Percentiles rank a stretch among this genome's conserved stretches.
Evolutionary conservation across 2,888 invertebrate species (phyloP).

Genomic region (Aplocera efformata): DNA sequence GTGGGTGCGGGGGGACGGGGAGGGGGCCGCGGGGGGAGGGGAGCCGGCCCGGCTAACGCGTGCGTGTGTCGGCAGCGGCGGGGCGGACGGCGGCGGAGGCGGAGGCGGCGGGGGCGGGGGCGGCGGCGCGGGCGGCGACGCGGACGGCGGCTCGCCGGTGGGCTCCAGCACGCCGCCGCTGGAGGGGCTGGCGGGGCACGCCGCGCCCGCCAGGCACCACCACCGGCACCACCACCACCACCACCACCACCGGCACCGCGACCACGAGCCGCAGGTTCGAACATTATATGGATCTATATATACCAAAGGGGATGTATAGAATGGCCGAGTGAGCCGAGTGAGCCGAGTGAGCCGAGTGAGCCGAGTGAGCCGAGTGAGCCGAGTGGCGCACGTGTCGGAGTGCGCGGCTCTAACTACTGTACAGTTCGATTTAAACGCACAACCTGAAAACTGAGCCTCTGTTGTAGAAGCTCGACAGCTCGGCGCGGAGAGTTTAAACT

Average conservation of each 20-base stretch:
- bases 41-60: conserved; percentile 24
- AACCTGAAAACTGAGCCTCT: too few relatives aligned
- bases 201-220: conserved; percentile 18
- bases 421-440: too few relatives aligned
- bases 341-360: too few relatives aligned
- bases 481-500: too few relatives aligned
- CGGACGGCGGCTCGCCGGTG: conserved; percentile 3
- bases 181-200: conserved; percentile 7
- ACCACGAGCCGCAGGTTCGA: conserved; percentile 15
- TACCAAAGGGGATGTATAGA: too few relatives aligned
- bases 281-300: too few relatives aligned
- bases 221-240: conserved; percentile 19
- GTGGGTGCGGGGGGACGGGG: conserved; percentile 28
- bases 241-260: conserved; percentile 18
- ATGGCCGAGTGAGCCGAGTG: too few relatives aligned
- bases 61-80: neutral
- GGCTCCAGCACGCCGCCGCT: conserved; percentile 18
- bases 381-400: too few relatives aligned
- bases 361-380: too few relatives aligned
- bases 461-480: too few relatives aligned
- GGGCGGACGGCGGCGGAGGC: neutral
- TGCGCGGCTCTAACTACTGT: too few relatives aligned
- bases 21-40: conserved; percentile 6
- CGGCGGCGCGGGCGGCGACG: conserved; percentile 25
- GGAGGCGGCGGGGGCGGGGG: conserved; percentile 9